Evolutionary conservation across 2,888 invertebrate species (phyloP).

Genomic region (Ctena decussata): DNA sequence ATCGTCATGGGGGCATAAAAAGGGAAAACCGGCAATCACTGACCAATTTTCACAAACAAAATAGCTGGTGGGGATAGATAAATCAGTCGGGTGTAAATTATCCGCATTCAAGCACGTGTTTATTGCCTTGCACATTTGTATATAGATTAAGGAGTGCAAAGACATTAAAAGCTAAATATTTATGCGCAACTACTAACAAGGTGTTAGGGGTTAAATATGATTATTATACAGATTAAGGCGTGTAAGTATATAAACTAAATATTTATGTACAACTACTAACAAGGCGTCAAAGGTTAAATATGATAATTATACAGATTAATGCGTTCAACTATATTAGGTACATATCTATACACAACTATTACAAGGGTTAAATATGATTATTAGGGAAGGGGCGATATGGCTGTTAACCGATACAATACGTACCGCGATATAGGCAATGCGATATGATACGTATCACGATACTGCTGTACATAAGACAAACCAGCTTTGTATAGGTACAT

Average conservation of each 20-base stretch:
- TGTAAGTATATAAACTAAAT: background rate
- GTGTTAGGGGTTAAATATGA: background rate
- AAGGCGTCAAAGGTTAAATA: background rate
- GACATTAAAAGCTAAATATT: background rate
- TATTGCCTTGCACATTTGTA: background rate
- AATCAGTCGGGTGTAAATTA: background rate
- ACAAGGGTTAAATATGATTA: background rate
- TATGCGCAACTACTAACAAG: background rate
- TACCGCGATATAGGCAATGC: background rate
- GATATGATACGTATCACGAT: background rate
- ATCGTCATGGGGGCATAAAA: background rate
- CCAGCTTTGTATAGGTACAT: background rate
- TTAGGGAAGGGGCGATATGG: background rate
- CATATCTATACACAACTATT: background rate
- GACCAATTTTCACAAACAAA: background rate
- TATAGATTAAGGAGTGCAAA: background rate
- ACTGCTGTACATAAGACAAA: background rate
- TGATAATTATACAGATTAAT: background rate
- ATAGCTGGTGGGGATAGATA: background rate
- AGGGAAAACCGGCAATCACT: background rate
- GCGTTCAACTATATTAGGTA: background rate
- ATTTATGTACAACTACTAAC: background rate
- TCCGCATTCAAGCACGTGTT: background rate
- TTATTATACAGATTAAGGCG: background rate
- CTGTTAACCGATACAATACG: background rate